Conservation (phyloP, 2,113 vertebrate genomes). For the human region GRCh38 chr13:112638501-112639000, state of each 20-base stretch:
- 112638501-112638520: not conserved
- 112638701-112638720: rapidly evolving
- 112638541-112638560: rapidly evolving
- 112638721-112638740: not conserved
- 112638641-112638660: not conserved
- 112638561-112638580: not conserved
- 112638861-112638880: not conserved
- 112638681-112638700: not conserved
- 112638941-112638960: not conserved
- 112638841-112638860: not conserved
- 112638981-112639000: rapidly evolving
- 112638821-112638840: too few species aligned
- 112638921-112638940: rapidly evolving
- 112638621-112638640: not conserved
- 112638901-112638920: not conserved
- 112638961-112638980: rapidly evolving
- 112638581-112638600: too few species aligned
- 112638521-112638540: not conserved
- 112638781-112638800: too few species aligned
- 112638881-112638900: too few species aligned
- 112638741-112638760: rapidly evolving
- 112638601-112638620: not conserved
- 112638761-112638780: rapidly evolving
- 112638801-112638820: not conserved
- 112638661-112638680: not conserved